Base-by-base conservation (phyloP, 2,888 invertebrate genomes). In the Andrena camellia region DNA sequence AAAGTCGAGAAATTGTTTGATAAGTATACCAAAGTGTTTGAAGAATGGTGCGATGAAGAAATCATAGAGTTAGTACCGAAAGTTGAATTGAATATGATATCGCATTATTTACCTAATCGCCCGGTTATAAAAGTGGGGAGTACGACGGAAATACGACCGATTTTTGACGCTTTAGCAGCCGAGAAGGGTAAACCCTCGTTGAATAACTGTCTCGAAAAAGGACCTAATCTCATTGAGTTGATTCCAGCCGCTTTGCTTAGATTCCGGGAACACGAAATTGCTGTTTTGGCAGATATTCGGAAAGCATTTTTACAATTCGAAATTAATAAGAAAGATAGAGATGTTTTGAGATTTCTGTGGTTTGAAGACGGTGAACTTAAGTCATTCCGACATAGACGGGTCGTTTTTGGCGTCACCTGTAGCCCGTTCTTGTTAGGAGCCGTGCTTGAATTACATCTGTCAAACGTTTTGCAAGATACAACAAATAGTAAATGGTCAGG, bases 231-330 rank as follows among this genome's bases (percentile, higher is more conserved):
- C 1, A 69, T 70, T 8, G 76, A 76, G 10, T 8, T 64, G 4
- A 31, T 69, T 0, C 33, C 63, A 0, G 4, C 52, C 0, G 13
- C 7, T 1, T 33, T 70, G 17, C 6, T 68, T 6, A 29, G 63
- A n/a, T 70, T 69, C 23, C n/a, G 63, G 20, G 54, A 63, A 42
- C 5, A 20, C 20, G 20, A 42, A 3, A 76, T 76, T 13, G 76
- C 33, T 3, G 31, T 69, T 4, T 26, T 76, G 8, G 20, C 76
- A 0, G 76, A 76, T 10, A 76, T 70, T 29, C 17, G 13, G 5
- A 76, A 64, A 10, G 76, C 70, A 1, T 76, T 76, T 70, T 8
- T 76, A 0, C 76, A 76, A 17, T 42, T 57, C 3, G 54, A 2
- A 8, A 54, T 54, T 6, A 31, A 31, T 31, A 31, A 31, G 31